Percentiles rank a stretch among this genome's conserved stretches.
Conservation (phyloP, 2,113 vertebrate genomes). For the Chloropsis cyanopogon region DNA sequence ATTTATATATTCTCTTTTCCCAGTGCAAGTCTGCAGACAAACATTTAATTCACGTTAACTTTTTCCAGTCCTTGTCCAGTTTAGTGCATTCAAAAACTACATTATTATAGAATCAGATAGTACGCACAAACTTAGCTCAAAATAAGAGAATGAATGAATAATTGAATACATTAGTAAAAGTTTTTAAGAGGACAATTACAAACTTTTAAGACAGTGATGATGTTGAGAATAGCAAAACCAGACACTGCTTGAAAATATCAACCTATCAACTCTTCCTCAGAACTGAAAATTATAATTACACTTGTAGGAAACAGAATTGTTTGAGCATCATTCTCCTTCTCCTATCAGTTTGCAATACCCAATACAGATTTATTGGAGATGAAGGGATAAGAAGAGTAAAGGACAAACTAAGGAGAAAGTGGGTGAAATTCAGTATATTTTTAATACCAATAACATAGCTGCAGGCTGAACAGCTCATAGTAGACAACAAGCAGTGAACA, state of each 20-base stretch:
- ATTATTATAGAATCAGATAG: neutral
- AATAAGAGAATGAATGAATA: neutral
- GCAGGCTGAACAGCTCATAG: neutral
- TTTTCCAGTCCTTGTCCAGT: neutral
- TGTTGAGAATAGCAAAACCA: neutral
- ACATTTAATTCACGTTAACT: neutral
- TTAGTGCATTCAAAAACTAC: neutral
- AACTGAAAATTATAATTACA: neutral
- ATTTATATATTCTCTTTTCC: neutral
- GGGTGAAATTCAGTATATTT: neutral
- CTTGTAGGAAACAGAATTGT: neutral
- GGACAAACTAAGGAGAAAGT: neutral
- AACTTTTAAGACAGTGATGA: neutral
- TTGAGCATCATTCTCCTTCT: neutral
- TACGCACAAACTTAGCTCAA: neutral
- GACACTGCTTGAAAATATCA: neutral
- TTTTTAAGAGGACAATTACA: neutral
- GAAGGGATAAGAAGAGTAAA: neutral
- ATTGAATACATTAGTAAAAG: neutral
- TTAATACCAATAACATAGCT: neutral
- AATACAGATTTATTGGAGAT: neutral
- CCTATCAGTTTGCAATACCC: neutral
- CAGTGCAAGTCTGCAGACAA: neutral
- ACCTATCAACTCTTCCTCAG: neutral
- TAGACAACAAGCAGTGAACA: neutral